A percentile compares a stretch with the other conserved stretches of the same genome.
phyloP scores from a whole-genome alignment of 2,113 vertebrate species.

The Stegostoma tigrinum region DNA sequence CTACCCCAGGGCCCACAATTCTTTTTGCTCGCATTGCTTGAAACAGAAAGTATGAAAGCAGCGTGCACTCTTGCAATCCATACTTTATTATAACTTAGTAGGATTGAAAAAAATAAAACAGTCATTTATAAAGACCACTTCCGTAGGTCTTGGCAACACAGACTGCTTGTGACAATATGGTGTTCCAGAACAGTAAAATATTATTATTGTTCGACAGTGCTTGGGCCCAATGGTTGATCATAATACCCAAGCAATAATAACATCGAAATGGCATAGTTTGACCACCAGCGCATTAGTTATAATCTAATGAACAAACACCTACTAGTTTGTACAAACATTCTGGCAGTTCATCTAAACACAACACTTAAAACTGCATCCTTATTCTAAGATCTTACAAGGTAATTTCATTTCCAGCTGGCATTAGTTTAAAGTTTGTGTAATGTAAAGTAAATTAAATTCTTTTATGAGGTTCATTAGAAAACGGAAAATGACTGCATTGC shows the following conservation, averaged over 20 bases:
- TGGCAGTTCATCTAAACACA: constrained; percentile 87
- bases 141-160: constrained; percentile 64
- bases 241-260: constrained; percentile 70
- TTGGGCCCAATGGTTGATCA: constrained; percentile 71
- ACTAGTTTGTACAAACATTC: constrained; percentile 84
- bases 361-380: constrained; percentile 80
- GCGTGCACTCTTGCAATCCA: not conserved
- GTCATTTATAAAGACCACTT: constrained; percentile 59
- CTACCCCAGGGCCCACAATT: not conserved
- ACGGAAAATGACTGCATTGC: constrained; percentile 53
- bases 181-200: constrained; percentile 78
- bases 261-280: constrained; percentile 68
- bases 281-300: constrained; percentile 83
- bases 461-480: constrained; percentile 40
- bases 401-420: constrained; percentile 62
- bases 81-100: not conserved
- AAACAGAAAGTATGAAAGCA: not conserved
- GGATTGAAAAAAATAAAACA: constrained; percentile 39
- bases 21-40: not conserved
- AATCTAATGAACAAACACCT: constrained; percentile 84
- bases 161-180: constrained; percentile 57
- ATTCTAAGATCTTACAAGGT: constrained; percentile 64
- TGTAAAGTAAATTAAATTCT: constrained; percentile 64
- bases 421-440: constrained; percentile 55
- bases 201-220: constrained; percentile 64